A percentile compares a stretch with the other conserved stretches of the same genome.
Evolutionary conservation across 2,888 invertebrate species (phyloP).

Genomic region (Callosobruchus maculatus): DNA sequence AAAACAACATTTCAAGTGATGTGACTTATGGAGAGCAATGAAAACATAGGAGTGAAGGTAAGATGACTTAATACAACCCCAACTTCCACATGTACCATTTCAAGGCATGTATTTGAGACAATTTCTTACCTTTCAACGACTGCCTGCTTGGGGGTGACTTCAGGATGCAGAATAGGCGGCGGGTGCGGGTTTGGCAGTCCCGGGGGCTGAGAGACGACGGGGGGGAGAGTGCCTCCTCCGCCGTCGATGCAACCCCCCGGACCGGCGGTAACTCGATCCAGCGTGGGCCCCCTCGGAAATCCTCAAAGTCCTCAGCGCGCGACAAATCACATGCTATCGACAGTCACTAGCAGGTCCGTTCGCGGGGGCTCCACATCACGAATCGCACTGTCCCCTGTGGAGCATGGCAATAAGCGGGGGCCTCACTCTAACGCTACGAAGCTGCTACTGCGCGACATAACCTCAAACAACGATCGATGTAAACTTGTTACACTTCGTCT

Average conservation of each 20-base stretch:
- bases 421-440: background rate
- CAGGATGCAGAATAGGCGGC: constrained; percentile 55
- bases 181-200: constrained; percentile 58
- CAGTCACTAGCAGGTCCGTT: background rate
- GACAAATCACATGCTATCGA: background rate
- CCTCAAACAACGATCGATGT: background rate
- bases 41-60: too few species aligned
- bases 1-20: too few species aligned
- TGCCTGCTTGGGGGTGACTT: constrained; percentile 78
- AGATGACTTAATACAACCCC: too few species aligned
- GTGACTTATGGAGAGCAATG: too few species aligned
- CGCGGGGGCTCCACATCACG: background rate
- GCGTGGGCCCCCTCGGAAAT: constrained; percentile 32
- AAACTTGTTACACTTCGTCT: background rate
- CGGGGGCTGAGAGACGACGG: constrained; percentile 59
- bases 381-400: background rate
- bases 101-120: background rate
- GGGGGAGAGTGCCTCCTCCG: constrained; percentile 66
- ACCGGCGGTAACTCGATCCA: constrained; percentile 52
- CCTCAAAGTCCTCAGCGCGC: background rate
- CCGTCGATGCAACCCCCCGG: constrained; percentile 77
- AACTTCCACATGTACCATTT: too few species aligned
- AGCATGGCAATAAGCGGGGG: background rate
- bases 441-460: background rate
- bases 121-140: constrained; percentile 68